These are phyloP conservation scores for Sterrhoptilus dennistouni DNA, from an alignment of 2,113 vertebrate genomes.

Conservation along the genomic window DNA sequence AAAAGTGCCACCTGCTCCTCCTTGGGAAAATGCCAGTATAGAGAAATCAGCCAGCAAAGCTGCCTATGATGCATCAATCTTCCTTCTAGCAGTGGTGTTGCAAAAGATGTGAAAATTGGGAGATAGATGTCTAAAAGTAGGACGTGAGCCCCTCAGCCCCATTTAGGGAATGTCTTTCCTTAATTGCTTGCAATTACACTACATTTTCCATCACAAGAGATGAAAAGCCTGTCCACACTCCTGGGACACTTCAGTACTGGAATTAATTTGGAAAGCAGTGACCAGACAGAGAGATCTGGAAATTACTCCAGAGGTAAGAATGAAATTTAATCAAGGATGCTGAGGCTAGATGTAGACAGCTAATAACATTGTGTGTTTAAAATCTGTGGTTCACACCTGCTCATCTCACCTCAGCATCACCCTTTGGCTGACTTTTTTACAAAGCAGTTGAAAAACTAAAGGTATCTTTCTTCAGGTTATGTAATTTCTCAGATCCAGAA, in stretches of 20 bases:
- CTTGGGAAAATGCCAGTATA: neutral
- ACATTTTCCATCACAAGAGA: neutral
- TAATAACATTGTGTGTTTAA: neutral
- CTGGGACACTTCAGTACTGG: neutral
- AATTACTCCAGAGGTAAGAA: neutral
- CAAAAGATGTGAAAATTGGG: neutral
- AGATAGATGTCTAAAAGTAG: neutral
- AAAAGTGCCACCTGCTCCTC: slow-evolving; percentile 39
- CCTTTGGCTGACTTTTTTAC: neutral
- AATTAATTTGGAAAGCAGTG: neutral
- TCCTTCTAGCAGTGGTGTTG: neutral
- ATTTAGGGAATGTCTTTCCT: neutral
- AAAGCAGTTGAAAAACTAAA: neutral
- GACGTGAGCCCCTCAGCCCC: neutral
- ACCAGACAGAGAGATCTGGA: neutral
- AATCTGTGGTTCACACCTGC: neutral
- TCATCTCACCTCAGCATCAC: neutral
- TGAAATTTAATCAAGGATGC: neutral
- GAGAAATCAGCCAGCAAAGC: neutral
- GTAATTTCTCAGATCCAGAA: neutral
- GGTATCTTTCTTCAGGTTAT: neutral
- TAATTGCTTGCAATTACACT: neutral
- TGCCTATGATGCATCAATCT: neutral
- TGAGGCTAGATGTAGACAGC: neutral
- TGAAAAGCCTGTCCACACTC: neutral